Evolutionary conservation across 2,113 vertebrate genomes (phyloP).

Genomic region (Turdus rufiventris): DNA sequence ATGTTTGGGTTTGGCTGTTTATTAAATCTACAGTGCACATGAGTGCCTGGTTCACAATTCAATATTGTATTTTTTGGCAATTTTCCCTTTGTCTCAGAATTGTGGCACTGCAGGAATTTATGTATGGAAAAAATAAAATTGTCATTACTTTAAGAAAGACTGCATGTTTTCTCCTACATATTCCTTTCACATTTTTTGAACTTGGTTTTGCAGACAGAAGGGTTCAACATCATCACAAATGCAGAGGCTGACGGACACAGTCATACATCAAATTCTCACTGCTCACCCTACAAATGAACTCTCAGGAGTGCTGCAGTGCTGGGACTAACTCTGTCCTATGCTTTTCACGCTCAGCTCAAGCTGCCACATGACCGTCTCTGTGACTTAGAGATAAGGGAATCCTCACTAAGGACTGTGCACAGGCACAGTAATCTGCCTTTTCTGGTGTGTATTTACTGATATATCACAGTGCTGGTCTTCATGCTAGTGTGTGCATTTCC

Average conservation of each 20-base stretch:
- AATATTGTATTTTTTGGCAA: neutral
- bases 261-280: neutral
- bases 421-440: neutral
- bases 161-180: neutral
- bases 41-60: neutral
- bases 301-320: neutral
- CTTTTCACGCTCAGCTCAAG: neutral
- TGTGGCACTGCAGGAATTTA: neutral
- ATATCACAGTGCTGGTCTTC: neutral
- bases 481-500: neutral
- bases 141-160: neutral
- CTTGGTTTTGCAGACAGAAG: neutral
- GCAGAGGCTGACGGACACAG: neutral
- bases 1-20: too few species aligned
- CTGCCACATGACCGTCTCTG: neutral
- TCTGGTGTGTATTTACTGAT: neutral
- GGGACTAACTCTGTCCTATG: neutral
- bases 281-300: neutral
- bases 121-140: neutral
- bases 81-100: neutral
- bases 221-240: neutral
- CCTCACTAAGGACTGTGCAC: neutral
- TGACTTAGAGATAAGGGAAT: neutral
- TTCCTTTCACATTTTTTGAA: neutral
- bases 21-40: neutral